Base-by-base conservation (phyloP, 2,797 vertebrate genomes). In the Arremon aurantiirostris region DNA sequence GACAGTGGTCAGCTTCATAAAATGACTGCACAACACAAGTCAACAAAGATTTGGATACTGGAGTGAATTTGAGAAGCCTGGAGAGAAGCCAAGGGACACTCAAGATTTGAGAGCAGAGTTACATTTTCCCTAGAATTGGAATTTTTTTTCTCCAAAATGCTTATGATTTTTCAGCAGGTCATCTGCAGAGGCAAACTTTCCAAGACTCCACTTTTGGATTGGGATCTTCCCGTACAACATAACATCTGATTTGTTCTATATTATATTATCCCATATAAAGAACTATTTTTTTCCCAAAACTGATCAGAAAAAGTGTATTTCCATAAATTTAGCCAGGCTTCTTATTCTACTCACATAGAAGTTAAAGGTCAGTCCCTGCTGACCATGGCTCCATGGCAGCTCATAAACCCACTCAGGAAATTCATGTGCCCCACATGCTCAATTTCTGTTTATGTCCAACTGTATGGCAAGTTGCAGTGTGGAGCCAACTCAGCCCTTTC, bases 381-480 rank as follows among this genome's bases (percentile, higher is more conserved):
- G n/a, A n/a, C n/a, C n/a, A n/a, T n/a, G n/a, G 6, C 13, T 73
- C 39, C 12, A 3, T 42, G 55, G 24, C 30, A 61, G 24, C 9
- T 77, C 26, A 39, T 39, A 77, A 83, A 39, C 32, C 19, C 17
- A 13, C 9, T 22, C 7, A 56, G 27, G 44, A 61, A n/a, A n/a
- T n/a, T n/a, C n/a, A n/a, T 37, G 26, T 50, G 11, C 12, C 13
- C 35, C 49, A 24, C 5, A 10, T 0, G 1, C 28, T 35, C 35
- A 9, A 14, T 71, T 84, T 56, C 34, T 50, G 8, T 26, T 53
- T 32, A 64, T n/a, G 30, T 49, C 22, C 42, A 57, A 3, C 37
- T 37, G 8, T 30, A n/a, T 6, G 6, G 8, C 13, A 76, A 35
- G n/a, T 8, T 47, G 37, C 34, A 69, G 34, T 16, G 9, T 42